Evolutionary conservation across 2,113 vertebrate genomes (phyloP), one percentile per base, ranked within the genome.

Genomic region (Alosa alosa): DNA sequence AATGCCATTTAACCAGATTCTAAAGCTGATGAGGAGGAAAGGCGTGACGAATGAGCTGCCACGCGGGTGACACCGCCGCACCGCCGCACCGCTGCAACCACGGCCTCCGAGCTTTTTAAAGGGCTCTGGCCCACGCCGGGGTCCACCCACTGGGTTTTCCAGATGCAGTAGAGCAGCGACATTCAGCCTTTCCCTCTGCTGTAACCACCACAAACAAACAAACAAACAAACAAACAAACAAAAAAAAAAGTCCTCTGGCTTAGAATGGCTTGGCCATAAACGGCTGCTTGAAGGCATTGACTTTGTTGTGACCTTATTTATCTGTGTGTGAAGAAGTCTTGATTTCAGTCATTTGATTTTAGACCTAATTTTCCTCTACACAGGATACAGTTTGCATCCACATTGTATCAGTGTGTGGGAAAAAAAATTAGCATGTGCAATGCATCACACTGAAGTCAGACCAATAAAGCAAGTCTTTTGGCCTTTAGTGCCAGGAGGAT

Each of bases 21-120:
- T 85, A 88, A 88, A 90, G 82, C 84, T 88, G 86, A 90, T 90
- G 89, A 84, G 84, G 84, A 84, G 83, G 82, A 89, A 89, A 88
- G 72, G 41, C 82, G 22, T 46, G 89, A 90, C 45, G 68, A 83
- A 88, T 87, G 86, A 88, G 52, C 84, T 86, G 81, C 86, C 88
- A 52, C 41, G 41, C 39, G 81, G 81, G 52, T 36, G 20, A 55
- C 72, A 78, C 31, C 72, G 17, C 31, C 25, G 10, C 64, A 4
- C 64, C 64, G 31, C 64, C 31, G 31, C 31, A 31, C 31, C 31
- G 1, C 31, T 13, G 64, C 64, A 7, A 72, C 6, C n/a, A 11
- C 11, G 36, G 72, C 72, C 31, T 39, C 64, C 36, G 31, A 75
- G 39, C 72, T 36, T 78, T 36, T 78, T 36, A 17, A 78, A 17